These are phyloP conservation scores for Enteromius afrohamiltoni DNA, from an alignment of 2,797 vertebrate genomes.

Conservation along the genomic window DNA sequence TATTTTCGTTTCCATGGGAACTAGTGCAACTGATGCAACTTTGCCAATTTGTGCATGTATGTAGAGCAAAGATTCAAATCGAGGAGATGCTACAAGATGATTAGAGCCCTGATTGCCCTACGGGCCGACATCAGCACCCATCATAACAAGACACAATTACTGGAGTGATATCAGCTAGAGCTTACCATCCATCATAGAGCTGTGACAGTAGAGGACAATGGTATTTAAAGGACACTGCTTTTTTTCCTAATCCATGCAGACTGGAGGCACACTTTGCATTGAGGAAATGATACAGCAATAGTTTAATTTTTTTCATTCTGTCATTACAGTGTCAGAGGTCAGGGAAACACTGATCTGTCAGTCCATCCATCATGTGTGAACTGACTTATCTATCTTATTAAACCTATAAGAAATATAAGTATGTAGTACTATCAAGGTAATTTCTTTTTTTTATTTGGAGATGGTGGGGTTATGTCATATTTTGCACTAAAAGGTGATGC, in stretches of 20 bases:
- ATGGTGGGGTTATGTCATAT: neutral
- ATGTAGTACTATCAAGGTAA: neutral
- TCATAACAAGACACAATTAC: conserved; percentile 14
- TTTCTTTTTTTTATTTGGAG: neutral
- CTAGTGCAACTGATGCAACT: conserved; percentile 31
- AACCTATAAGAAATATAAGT: neutral
- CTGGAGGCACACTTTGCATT: neutral
- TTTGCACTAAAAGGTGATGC: neutral
- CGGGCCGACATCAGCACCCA: neutral
- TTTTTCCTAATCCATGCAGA: neutral
- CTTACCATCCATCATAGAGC: neutral
- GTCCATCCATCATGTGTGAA: neutral
- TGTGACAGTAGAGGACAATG: neutral
- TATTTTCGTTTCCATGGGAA: conserved; percentile 51
- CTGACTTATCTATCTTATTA: neutral
- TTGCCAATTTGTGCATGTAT: conserved; percentile 24
- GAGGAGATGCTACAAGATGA: conserved; percentile 7
- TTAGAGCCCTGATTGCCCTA: conserved; percentile 3
- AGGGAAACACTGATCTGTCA: neutral
- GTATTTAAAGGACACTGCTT: neutral
- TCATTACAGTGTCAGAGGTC: neutral
- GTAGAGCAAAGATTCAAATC: neutral
- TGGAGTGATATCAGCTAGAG: conserved; percentile 6
- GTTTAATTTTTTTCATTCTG: neutral
- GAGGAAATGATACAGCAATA: neutral